These are phyloP conservation scores for Phanerotoma sp. DNA, from an alignment of 2,888 invertebrate species.

Conservation along the genomic window DNA sequence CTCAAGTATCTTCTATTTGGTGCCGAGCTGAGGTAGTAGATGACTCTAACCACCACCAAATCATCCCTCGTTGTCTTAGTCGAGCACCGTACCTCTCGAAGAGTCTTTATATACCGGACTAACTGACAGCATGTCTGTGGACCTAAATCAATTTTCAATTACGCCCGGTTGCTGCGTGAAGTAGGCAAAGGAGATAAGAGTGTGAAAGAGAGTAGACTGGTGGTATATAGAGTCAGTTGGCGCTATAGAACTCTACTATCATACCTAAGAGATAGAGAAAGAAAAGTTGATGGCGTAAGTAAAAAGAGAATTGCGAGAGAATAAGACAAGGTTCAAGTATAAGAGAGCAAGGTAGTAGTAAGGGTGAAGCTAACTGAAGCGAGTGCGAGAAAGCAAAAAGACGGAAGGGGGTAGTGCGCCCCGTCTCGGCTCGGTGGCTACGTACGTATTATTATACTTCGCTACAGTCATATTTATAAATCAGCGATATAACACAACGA, in stretches of 20 bases:
- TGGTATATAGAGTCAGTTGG: not conserved
- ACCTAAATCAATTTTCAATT: conserved; percentile 61
- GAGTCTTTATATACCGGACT: conserved; percentile 39
- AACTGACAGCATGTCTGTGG: conserved; percentile 52
- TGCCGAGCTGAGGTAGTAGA: not conserved
- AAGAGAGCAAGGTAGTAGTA: conserved; percentile 26
- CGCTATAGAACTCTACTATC: too few relatives aligned
- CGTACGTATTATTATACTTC: conserved; percentile 58
- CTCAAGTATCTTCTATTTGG: conserved; percentile 15
- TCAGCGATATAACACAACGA: conserved; percentile 58
- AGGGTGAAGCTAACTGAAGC: conserved; percentile 18
- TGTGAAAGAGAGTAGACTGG: conserved; percentile 3
- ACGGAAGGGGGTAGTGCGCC: conserved; percentile 19
- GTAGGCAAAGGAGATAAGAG: conserved; percentile 3
- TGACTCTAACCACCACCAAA: conserved; percentile 4
- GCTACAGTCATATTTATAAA: conserved; percentile 60
- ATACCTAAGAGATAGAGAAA: not conserved
- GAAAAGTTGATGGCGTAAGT: conserved; percentile 14
- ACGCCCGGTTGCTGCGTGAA: conserved; percentile 40
- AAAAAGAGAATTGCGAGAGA: conserved; percentile 20
- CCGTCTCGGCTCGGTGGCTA: conserved; percentile 48
- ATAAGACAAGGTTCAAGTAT: conserved; percentile 19
- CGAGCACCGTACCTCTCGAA: not conserved
- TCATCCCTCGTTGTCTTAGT: conserved; percentile 13
- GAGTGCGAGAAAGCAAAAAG: conserved; percentile 13